A percentile compares a stretch with the other conserved stretches of the same genome.
Evolutionary conservation across 2,797 vertebrate species (phyloP).

Genomic region (Amazona finschi): DNA sequence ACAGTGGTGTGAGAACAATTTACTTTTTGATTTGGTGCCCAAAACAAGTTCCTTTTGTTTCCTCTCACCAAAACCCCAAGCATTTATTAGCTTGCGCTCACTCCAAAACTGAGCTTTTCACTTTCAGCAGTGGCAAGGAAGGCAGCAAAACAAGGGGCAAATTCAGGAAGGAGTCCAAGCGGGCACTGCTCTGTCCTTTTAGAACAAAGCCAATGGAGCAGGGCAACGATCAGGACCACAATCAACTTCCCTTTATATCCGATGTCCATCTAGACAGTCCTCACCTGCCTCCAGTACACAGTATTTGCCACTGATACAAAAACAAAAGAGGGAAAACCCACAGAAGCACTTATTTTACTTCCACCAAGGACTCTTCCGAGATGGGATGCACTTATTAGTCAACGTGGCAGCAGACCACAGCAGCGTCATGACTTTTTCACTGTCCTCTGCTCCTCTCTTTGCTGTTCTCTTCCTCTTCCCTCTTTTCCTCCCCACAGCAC

Average conservation of each 20-base stretch:
- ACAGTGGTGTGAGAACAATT: conserved; percentile 33
- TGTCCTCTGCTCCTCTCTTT: not conserved
- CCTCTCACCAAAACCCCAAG: not conserved
- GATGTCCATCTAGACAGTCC: not conserved
- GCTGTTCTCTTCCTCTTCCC: not conserved
- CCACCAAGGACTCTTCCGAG: not conserved
- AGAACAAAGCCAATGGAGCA: accelerated
- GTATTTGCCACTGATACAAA: not conserved
- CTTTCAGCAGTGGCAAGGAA: not conserved
- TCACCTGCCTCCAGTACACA: not conserved
- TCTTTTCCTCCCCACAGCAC: not conserved
- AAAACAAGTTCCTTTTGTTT: conserved; percentile 38
- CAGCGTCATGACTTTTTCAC: accelerated
- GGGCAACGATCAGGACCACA: not conserved
- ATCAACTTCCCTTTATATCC: not conserved
- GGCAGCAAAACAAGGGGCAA: not conserved
- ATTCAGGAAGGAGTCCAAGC: not conserved
- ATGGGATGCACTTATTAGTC: not conserved
- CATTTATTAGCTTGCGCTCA: not conserved
- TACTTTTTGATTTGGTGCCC: conserved; percentile 31
- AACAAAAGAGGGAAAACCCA: accelerated
- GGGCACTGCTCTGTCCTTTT: not conserved
- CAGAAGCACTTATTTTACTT: not conserved
- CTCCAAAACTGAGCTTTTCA: conserved; percentile 11
- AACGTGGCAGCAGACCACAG: not conserved